Conservation (phyloP, 1,140 invertebrate genomes). For the Lepidurus packardi region DNA sequence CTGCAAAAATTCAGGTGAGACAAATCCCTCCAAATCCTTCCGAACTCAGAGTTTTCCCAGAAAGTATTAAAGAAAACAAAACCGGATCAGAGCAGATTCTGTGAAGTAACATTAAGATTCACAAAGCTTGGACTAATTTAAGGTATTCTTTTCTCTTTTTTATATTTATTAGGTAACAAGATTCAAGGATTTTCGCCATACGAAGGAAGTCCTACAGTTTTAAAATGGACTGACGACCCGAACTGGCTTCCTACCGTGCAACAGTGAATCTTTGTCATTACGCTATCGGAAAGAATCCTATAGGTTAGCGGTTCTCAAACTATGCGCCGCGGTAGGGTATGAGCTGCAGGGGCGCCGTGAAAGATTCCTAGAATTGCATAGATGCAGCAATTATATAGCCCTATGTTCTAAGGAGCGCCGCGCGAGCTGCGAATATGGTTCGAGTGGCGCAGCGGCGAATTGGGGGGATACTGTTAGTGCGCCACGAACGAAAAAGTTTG, state of each 20-base stretch:
- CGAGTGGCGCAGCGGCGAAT: too few relatives aligned
- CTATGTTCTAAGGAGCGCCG: too few relatives aligned
- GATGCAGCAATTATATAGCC: too few relatives aligned
- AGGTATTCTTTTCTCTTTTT: not conserved
- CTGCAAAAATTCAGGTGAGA: conserved; percentile 56
- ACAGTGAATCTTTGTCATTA: conserved; percentile 18
- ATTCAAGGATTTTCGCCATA: not conserved
- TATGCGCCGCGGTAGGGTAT: too few relatives aligned
- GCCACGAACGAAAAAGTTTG: too few relatives aligned
- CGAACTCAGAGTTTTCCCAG: not conserved
- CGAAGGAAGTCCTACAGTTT: not conserved
- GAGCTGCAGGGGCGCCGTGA: too few relatives aligned
- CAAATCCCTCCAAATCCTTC: not conserved
- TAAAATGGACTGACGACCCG: not conserved
- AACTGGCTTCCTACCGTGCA: conserved; percentile 13
- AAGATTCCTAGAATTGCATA: too few relatives aligned
- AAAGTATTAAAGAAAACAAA: not conserved
- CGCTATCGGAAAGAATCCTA: not conserved
- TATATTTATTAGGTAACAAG: not conserved
- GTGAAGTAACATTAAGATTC: not conserved
- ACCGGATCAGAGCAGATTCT: not conserved
- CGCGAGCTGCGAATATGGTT: too few relatives aligned
- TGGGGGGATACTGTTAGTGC: too few relatives aligned
- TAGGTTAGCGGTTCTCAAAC: too few relatives aligned
- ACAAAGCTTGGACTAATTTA: not conserved